Evolutionary conservation across 2,797 vertebrate species (phyloP).

Genomic region (Myotis vivesi): DNA sequence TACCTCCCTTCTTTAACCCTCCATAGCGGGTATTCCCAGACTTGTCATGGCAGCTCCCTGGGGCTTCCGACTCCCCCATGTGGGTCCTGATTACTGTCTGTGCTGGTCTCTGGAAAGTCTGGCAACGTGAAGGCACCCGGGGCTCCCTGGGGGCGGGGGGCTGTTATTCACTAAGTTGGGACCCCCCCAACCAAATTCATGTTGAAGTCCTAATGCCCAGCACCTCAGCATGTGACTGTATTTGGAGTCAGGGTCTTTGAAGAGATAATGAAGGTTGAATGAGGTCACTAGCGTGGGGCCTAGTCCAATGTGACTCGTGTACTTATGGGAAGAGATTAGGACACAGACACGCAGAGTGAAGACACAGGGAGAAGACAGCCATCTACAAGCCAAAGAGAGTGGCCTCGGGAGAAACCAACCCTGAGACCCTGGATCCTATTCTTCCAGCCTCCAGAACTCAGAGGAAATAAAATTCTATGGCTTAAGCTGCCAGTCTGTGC

Average conservation of each 20-base stretch:
- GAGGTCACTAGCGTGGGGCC: not conserved
- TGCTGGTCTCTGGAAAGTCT: not conserved
- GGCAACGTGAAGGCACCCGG: not conserved
- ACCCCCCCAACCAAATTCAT: not conserved
- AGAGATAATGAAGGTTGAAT: not conserved
- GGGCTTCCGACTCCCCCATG: not conserved
- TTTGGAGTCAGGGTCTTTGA: not conserved
- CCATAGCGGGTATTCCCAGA: not conserved
- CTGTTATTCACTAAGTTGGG: not conserved
- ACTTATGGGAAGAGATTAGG: not conserved
- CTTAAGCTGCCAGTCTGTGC: not conserved
- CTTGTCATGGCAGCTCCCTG: not conserved
- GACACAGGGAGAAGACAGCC: not conserved
- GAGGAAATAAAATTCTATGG: not conserved
- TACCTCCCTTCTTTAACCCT: too few relatives aligned
- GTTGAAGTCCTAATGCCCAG: not conserved
- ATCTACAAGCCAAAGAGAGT: not conserved
- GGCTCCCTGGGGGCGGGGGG: not conserved
- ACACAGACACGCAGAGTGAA: not conserved
- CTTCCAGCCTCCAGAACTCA: not conserved
- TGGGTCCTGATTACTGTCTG: not conserved
- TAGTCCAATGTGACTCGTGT: too few relatives aligned
- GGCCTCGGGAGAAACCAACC: not conserved
- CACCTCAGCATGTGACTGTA: not conserved
- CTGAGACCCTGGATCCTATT: not conserved